phyloP scores from a whole-genome alignment of 2,888 invertebrate genomes.

The Stratiomys singularior region DNA sequence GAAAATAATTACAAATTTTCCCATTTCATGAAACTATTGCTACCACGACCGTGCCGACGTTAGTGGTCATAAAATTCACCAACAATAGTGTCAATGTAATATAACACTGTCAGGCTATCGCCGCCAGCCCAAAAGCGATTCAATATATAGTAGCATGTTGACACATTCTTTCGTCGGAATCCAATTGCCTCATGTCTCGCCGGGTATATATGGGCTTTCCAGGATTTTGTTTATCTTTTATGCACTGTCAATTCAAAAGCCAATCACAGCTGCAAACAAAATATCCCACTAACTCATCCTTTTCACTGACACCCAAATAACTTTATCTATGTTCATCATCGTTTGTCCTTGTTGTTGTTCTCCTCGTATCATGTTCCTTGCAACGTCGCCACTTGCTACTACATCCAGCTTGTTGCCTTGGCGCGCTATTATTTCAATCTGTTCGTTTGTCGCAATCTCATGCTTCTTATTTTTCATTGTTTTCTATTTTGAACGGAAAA shows the following conservation, averaged over 20 bases:
- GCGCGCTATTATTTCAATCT: not conserved
- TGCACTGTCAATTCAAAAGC: not conserved
- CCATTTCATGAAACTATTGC: no score
- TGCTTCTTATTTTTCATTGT: not conserved
- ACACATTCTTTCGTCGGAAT: not conserved
- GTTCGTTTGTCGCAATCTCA: not conserved
- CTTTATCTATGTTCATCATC: not conserved
- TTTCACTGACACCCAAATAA: conserved; percentile 23
- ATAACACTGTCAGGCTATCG: not conserved
- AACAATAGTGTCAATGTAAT: not conserved
- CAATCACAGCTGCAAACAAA: conserved; percentile 5
- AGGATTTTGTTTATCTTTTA: conserved; percentile 7
- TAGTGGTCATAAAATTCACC: not conserved
- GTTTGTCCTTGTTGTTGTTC: not conserved
- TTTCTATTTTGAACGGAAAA: not conserved
- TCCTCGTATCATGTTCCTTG: not conserved
- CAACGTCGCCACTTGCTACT: no score
- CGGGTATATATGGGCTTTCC: no score
- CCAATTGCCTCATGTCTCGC: not conserved
- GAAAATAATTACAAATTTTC: no score
- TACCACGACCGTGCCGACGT: not conserved
- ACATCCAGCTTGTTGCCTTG: no score
- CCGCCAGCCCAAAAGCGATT: not conserved
- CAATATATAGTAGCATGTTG: not conserved
- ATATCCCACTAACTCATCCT: not conserved